These are phyloP conservation scores for Psammodynastes pulverulentus DNA, from an alignment of 2,113 vertebrate species.

Conservation along the genomic window DNA sequence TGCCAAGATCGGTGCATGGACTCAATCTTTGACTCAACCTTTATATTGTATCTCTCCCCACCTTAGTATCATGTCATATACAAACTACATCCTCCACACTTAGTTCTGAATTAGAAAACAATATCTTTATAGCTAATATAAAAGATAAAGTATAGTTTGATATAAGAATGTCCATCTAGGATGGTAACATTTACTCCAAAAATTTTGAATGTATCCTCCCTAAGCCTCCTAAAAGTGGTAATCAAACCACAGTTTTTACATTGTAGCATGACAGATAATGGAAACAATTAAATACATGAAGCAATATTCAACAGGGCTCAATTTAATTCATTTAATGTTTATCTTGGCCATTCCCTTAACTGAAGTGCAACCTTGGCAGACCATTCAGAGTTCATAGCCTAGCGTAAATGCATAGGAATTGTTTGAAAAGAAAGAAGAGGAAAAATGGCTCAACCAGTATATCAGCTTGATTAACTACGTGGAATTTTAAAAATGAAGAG, in stretches of 20 bases:
- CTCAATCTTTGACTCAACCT: background rate
- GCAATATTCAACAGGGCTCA: background rate
- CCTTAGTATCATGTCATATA: too few species aligned
- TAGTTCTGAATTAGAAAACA: background rate
- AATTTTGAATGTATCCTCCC: background rate
- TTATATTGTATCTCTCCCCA: background rate
- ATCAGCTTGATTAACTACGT: background rate
- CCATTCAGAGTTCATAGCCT: background rate
- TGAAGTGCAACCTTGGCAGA: background rate
- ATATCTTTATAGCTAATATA: background rate
- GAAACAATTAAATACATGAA: background rate
- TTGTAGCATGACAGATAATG: background rate
- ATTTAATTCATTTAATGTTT: background rate
- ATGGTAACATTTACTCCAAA: background rate
- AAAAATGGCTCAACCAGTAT: background rate
- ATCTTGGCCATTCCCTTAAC: background rate
- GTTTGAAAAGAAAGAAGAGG: background rate
- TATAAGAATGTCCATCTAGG: background rate
- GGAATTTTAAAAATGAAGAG: constrained; percentile 15
- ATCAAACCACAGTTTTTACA: background rate
- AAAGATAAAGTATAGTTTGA: background rate
- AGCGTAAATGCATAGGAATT: background rate
- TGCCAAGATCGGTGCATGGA: background rate
- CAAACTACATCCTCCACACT: background rate
- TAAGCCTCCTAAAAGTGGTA: background rate